A percentile compares a stretch with the other conserved stretches of the same genome.
These are phyloP conservation scores for Ranitomeya imitator DNA, from an alignment of 2,113 vertebrate species.

Conservation along the genomic window DNA sequence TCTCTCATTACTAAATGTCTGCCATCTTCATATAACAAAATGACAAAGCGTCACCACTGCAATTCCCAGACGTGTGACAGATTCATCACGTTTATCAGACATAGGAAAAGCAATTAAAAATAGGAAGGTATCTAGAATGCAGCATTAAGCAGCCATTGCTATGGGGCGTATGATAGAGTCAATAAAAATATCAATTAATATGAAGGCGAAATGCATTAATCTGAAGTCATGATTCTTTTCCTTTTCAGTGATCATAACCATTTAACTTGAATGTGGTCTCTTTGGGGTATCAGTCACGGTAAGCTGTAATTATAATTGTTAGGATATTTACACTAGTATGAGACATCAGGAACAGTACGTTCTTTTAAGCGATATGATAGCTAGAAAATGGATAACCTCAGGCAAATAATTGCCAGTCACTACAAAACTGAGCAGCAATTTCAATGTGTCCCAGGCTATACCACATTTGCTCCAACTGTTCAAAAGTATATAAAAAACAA, in stretches of 20 bases:
- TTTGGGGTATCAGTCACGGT: background rate
- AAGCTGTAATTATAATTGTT: background rate
- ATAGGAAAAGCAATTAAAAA: too few relatives aligned
- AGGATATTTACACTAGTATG: background rate
- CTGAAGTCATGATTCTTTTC: background rate
- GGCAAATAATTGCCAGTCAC: background rate
- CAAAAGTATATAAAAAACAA: slow-evolving; percentile 1
- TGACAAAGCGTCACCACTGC: too few relatives aligned
- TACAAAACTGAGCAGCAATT: background rate
- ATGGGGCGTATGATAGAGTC: background rate
- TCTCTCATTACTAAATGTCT: too few relatives aligned
- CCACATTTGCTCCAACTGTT: background rate
- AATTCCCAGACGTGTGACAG: too few relatives aligned
- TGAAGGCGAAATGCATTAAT: too few relatives aligned
- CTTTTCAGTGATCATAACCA: background rate
- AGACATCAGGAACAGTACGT: background rate
- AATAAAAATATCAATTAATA: background rate
- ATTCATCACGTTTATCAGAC: too few relatives aligned
- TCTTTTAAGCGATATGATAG: background rate
- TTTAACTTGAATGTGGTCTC: background rate
- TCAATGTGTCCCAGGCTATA: background rate
- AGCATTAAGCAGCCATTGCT: background rate
- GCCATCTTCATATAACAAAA: too few relatives aligned
- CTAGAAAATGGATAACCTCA: background rate
- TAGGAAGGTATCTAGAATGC: too few relatives aligned